Evolutionary conservation across 1,140 invertebrate species (phyloP), one percentile per base, ranked within the genome.

Genomic region (Magallana angulata): DNA sequence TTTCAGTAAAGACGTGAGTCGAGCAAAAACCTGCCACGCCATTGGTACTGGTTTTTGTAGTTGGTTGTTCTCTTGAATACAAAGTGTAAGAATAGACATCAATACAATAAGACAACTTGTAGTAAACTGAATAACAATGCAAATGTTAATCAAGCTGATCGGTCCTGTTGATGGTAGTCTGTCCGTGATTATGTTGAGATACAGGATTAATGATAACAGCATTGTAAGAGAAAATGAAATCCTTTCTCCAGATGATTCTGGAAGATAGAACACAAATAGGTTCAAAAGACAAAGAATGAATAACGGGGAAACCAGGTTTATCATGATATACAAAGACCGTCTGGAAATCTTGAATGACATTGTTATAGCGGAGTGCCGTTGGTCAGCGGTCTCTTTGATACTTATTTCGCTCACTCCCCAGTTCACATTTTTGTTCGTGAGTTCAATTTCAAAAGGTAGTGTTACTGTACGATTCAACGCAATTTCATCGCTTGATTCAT

Each of bases 211-310:
- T 14, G 86, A 60, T 24, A 87, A 24, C 56, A 87, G 64, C 9
- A 87, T 84, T 14, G 86, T 87, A 8, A 87, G 64, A n/a, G 62
- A n/a, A 57, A 58, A 87, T 7, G 86, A 87, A 59, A 87, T 57
- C 36, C 86, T 68, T n/a, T 87, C 86, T 9, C 86, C 86, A 5
- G 82, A 84, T 9, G 59, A 64, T 30, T 58, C 57, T 11, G 86
- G 86, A 48, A 87, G 62, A 56, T 84, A 12, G 71, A 87, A 87
- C 5, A 87, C 86, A 60, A 87, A 68, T 6, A 71, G 82, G 36
- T 87, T 87, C 56, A 87, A 16, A 12, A 84, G 36, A 30, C 82
- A 84, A 3, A 87, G 64, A 18, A 64, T 24, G 14, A 71, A 7
- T 1, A 87, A 57, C 7, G 86, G 86, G 36, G 57, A 14, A n/a